Base-by-base conservation (phyloP, 1,140 invertebrate genomes). In the Phymastichus coffea region DNA sequence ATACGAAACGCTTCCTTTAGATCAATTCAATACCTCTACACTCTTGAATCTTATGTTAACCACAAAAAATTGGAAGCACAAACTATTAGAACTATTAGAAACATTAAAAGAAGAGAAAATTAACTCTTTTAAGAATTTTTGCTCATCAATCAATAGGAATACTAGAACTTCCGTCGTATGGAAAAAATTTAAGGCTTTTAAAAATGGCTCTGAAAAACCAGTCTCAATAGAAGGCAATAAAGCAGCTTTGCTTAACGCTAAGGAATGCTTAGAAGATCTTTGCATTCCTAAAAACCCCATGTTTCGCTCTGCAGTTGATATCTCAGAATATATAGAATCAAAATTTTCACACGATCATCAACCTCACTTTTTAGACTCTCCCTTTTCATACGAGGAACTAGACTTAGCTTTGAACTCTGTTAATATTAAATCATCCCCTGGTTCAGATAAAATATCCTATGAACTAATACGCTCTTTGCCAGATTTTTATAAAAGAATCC, bases 361-460 rank as follows among this genome's bases (percentile, higher is more conserved):
- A n/a, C n/a, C n/a, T n/a, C n/a, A n/a, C n/a, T n/a, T n/a, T n/a
- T n/a, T 37, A 3, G 35, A 37, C 6, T 37, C 35, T n/a, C n/a
- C n/a, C n/a, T n/a, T n/a, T n/a, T n/a, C n/a, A n/a, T n/a, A n/a
- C n/a, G n/a, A n/a, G n/a, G 61, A 62, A 49, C 38, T 67, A 3
- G n/a, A 46, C 1, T 35, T 15, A 33, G 4, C 30, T 14, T 12
- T 65, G n/a, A 20, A 41, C 3, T 19, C n/a, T 30, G 7, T 26
- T 4, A 57, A 37, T 28, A 0, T 58, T 1, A 66, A 61, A 14
- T 61, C 63, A 0, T 8, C 60, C 3, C 63, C 66, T 2, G 66
- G 66, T 3, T 4, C 57, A 2, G 68, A 68, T 47, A 64, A 64
- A 28, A 47, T 68, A 19, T 43, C 53, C 41, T 66, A 68, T 46